Base-by-base conservation (phyloP, 2,113 vertebrate species). In the Riparia riparia region DNA sequence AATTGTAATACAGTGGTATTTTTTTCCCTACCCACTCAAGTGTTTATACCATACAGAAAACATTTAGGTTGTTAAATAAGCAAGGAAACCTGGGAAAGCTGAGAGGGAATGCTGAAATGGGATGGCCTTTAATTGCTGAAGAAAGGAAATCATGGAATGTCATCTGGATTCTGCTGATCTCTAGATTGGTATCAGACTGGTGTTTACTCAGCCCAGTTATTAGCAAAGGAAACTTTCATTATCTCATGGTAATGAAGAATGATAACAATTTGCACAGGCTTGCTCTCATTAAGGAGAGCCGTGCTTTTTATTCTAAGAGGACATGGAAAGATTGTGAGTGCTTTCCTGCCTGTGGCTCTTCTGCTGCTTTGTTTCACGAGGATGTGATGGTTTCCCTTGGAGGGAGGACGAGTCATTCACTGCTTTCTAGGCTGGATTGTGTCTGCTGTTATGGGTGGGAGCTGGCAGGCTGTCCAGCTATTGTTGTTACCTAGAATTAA, bases 111-210 rank as follows among this genome's bases (percentile, higher is more conserved):
- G 77, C 74, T 88, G 87, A 70, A 72, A 50, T 73, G 37, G 9
- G 66, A 37, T 74, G 88, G 64, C 51, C 56, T 89, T 90, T 89
- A 58, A 77, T 78, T 95, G 76, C 64, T 37, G 39, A 90, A 87
- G 96, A 88, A 88, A 95, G 92, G 93, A 95, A 94, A 45, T 74
- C 9, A 15, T 56, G 82, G 56, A 88, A 71, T 3, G 19, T 90
- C 79, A 92, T 92, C 60, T 84, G 82, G 44, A 82, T 96, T 96
- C 63, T 94, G 85, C 82, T 95, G 90, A 95, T 82, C 82, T 94
- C 65, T 68, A 95, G 93, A 94, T 96, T 83, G 57, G 25, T 96
- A 96, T 93, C 96, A 86, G 79, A 51, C 49, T 56, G 49, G 10
- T 94, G 82, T 95, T 96, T 95, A 86, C 58, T 73, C 41, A 81